Base-by-base conservation (phyloP, 2,888 invertebrate genomes). In the Monochamus alternatus region DNA sequence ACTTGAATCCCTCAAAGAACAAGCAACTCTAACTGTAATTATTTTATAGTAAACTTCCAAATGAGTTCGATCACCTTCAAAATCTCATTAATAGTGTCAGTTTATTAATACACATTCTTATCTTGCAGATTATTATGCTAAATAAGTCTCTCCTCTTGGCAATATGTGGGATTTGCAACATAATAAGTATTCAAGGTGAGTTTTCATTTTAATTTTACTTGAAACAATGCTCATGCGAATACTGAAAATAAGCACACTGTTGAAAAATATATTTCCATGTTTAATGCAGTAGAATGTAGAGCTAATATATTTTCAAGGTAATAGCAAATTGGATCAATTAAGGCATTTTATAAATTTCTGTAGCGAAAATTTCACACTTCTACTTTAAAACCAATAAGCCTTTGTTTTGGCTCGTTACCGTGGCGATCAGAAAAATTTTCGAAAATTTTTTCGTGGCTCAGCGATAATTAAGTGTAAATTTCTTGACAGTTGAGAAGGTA, bases 141-240 rank as follows among this genome's bases (percentile, higher is more conserved):
- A 63, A 30, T 31, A 81, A 77, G 76, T 78, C 77, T 55, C 78
- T 80, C 68, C 62, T 81, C 55, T 63, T 80, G 67, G 77, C 79
- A 79, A 71, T 79, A 82, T 84, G 83, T 75, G 73, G 69, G 44
- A 74, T 83, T 71, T 81, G 75, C 80, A 78, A 75, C 74, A 70
- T 77, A 38, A 74, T 79, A 64, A 69, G 30, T 31, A 79, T 81
- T 80, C 81, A 83, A 82, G 84, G 84, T 84, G 78, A 81, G 82
- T 76, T 74, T 58, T 75, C 67, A 55, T 72, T 72, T 68, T 62
- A 9, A 63, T 68, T 43, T 14, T 62, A 14, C 70, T n/a, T 44
- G n/a, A 62, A n/a, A 62, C 38, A 3, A 62, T 62, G n/a, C 30
- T n/a, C 60, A 9, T n/a, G 8, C 10, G 5, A 32, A 60, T 62